Evolutionary conservation across 2,888 invertebrate genomes (phyloP).

Genomic region (Endomychus coccineus): DNA sequence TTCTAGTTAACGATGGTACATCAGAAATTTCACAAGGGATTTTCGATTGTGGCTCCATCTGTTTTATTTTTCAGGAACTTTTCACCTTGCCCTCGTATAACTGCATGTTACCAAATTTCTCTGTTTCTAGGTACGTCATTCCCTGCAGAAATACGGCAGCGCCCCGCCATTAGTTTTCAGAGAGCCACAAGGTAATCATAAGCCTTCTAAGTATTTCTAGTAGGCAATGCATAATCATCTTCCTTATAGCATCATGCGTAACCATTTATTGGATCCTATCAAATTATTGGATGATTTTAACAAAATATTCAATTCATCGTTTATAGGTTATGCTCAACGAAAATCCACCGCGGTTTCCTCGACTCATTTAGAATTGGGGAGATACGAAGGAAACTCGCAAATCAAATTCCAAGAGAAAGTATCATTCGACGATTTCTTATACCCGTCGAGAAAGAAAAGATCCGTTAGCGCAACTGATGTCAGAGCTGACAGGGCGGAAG

Average conservation of each 20-base stretch:
- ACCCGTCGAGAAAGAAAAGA: conserved; percentile 12
- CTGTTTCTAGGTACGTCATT: conserved; percentile 2
- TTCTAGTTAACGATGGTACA: too few species aligned
- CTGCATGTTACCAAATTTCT: too few species aligned
- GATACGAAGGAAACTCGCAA: conserved; percentile 2
- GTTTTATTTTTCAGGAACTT: too few species aligned
- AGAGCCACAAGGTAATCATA: conserved; percentile 6
- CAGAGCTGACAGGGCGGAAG: conserved; percentile 6
- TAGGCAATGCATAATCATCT: too few species aligned
- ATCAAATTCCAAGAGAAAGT: conserved; percentile 6
- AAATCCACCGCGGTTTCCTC: background rate
- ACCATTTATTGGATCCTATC: too few species aligned
- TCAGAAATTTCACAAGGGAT: too few species aligned
- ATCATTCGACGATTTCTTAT: conserved; percentile 11
- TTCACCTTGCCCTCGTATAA: too few species aligned
- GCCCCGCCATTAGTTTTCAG: conserved; percentile 8
- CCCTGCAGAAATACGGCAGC: conserved; percentile 6
- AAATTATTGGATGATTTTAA: too few species aligned
- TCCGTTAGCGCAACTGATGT: conserved; percentile 8
- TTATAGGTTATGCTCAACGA: conserved; percentile 1
- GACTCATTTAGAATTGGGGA: too few species aligned
- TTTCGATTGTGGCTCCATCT: too few species aligned
- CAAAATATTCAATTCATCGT: background rate
- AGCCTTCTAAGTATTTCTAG: conserved; percentile 2
- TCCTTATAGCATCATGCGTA: too few species aligned